Evolutionary conservation across 2,797 vertebrate species (phyloP).

Genomic region (Chiloscyllium punctatum): DNA sequence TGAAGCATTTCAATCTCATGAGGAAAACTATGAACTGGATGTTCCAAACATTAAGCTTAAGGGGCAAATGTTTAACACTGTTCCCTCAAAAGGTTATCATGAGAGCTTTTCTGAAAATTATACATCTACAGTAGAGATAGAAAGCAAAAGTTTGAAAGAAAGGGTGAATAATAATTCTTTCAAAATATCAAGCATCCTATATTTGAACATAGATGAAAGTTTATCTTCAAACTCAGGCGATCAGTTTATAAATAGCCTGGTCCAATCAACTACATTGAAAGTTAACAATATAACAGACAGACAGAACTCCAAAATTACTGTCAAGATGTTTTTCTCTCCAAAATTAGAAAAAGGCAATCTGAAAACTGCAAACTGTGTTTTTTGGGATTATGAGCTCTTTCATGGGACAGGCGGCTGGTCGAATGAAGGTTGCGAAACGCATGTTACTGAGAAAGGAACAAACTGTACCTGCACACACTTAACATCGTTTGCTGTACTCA

Average conservation of each 20-base stretch:
- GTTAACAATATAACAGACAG: neutral
- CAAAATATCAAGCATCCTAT: slow-evolving; percentile 49
- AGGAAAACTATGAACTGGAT: neutral
- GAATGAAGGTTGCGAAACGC: accelerated
- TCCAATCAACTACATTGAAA: slow-evolving; percentile 48
- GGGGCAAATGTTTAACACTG: slow-evolving; percentile 34
- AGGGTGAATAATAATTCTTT: accelerated
- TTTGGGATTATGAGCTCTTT: slow-evolving; percentile 40
- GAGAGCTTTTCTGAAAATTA: slow-evolving; percentile 6
- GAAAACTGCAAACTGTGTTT: slow-evolving; percentile 48
- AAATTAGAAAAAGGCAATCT: neutral
- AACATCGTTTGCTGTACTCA: slow-evolving; percentile 58
- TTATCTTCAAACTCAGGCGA: slow-evolving; percentile 36
- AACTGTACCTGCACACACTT: slow-evolving; percentile 51
- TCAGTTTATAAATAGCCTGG: slow-evolving; percentile 42
- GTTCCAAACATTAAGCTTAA: slow-evolving; percentile 48
- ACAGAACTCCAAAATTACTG: slow-evolving; percentile 41
- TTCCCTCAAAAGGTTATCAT: neutral
- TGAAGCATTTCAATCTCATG: neutral
- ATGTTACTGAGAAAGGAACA: accelerated
- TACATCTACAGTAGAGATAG: slow-evolving; percentile 38
- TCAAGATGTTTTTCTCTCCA: slow-evolving; percentile 40
- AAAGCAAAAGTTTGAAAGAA: neutral
- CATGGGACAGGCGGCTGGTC: slow-evolving; percentile 44
- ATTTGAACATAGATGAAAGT: slow-evolving; percentile 54